Evolutionary conservation across 64 coral and sea anemone genomes (phyloP).

Genomic region (Cladopsammia gracilis): DNA sequence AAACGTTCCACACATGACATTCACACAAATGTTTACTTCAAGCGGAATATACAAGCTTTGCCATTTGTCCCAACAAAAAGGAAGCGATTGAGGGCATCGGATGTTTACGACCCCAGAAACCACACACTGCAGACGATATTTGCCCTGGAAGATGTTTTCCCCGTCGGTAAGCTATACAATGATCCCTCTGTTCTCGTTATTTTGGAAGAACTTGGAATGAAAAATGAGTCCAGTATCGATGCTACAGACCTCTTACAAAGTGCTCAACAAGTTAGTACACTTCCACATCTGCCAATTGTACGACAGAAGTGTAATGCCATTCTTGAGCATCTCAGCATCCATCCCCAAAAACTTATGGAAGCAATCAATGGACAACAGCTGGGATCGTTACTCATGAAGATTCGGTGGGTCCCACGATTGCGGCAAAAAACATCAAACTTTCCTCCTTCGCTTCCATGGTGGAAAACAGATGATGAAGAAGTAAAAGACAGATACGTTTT

Average conservation of each 20-base stretch:
- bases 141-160: slow-evolving; percentile 47
- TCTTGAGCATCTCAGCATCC: slow-evolving; percentile 41
- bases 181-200: background rate
- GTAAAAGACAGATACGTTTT: background rate
- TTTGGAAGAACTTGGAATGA: slow-evolving; percentile 62
- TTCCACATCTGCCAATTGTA: slow-evolving; percentile 19
- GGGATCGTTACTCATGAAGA: slow-evolving; percentile 5
- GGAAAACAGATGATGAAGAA: background rate
- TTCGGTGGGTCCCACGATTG: slow-evolving; percentile 61
- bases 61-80: slow-evolving; percentile 23
- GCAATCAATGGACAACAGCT: background rate
- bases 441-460: slow-evolving; percentile 51
- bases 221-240: slow-evolving; percentile 24
- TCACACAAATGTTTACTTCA: background rate
- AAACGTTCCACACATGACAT: slow-evolving; percentile 36
- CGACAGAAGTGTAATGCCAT: slow-evolving; percentile 65
- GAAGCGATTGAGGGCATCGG: background rate
- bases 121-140: slow-evolving; percentile 22
- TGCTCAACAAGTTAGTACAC: slow-evolving; percentile 23
- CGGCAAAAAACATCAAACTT: slow-evolving; percentile 37
- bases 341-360: slow-evolving; percentile 14
- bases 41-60: slow-evolving; percentile 10
- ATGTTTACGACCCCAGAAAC: slow-evolving; percentile 42
- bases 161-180: background rate
- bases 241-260: slow-evolving; percentile 60